A percentile compares a stretch with the other conserved stretches of the same genome.
phyloP scores from a whole-genome alignment of 2,888 invertebrate species.

The Clusia tigrina region DNA sequence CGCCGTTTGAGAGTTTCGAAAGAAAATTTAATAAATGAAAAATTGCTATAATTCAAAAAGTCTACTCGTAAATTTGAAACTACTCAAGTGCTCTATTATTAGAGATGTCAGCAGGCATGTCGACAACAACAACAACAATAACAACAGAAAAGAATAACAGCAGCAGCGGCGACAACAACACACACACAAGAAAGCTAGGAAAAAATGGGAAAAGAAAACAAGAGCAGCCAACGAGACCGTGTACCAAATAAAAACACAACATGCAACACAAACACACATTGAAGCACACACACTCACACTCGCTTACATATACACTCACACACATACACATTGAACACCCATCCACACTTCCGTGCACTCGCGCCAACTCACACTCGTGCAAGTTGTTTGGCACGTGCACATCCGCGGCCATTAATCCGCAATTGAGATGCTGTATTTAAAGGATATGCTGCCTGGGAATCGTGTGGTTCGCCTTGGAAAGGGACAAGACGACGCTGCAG shows the following conservation, averaged over 20 bases:
- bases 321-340: neutral
- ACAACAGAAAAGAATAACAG: constrained; percentile 23
- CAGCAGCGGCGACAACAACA: constrained; percentile 23
- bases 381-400: constrained; percentile 40
- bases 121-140: neutral
- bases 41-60: neutral
- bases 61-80: neutral
- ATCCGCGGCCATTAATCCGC: constrained; percentile 40
- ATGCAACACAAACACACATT: no score
- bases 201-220: no score
- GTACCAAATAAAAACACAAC: no score
- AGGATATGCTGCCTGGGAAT: constrained; percentile 12
- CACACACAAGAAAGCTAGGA: no score
- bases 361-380: neutral
- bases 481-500: neutral
- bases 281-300: constrained; percentile 13
- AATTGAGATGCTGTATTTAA: constrained; percentile 37
- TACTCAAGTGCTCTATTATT: neutral
- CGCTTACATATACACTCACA: constrained; percentile 31
- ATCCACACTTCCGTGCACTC: constrained; percentile 2
- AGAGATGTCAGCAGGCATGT: neutral
- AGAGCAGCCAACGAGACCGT: no score
- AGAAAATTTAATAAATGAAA: neutral
- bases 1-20: neutral
- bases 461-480: neutral